Evolutionary conservation across 2,888 invertebrate genomes (phyloP).

Genomic region (Acanthosepion lycidas): DNA sequence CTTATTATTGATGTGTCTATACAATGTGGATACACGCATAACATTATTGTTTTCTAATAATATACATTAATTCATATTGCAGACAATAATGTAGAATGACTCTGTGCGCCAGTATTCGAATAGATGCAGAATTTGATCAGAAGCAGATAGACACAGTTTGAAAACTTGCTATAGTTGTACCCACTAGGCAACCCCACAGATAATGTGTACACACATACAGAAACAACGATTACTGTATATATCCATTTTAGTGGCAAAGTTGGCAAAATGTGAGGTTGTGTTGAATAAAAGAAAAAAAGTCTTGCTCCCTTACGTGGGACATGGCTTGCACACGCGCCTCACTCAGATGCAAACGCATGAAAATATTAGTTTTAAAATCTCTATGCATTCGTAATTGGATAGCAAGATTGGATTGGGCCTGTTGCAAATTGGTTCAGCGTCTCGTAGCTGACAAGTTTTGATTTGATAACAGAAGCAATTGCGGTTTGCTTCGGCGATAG

Average conservation of each 20-base stretch:
- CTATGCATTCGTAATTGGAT: constrained; percentile 33
- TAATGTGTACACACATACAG: no score
- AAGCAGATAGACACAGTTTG: no score
- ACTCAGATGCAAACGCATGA: not conserved
- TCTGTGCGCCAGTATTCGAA: no score
- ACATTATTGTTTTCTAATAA: no score
- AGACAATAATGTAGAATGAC: no score
- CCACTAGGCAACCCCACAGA: no score
- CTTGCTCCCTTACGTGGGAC: not conserved
- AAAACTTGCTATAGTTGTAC: no score
- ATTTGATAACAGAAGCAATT: constrained; percentile 20
- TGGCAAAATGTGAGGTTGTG: not conserved
- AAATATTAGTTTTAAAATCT: constrained; percentile 21
- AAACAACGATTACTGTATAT: no score
- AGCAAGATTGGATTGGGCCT: not conserved
- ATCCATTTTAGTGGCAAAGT: not conserved
- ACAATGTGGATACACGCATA: no score
- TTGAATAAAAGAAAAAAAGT: not conserved
- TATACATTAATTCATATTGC: no score
- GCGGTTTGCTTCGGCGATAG: not conserved
- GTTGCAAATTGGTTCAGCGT: not conserved
- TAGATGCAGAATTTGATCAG: no score
- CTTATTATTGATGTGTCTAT: no score
- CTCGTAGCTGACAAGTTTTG: not conserved
- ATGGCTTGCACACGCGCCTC: not conserved